phyloP scores from a whole-genome alignment of 2,113 vertebrate species.

The Solenodon paradoxus region DNA sequence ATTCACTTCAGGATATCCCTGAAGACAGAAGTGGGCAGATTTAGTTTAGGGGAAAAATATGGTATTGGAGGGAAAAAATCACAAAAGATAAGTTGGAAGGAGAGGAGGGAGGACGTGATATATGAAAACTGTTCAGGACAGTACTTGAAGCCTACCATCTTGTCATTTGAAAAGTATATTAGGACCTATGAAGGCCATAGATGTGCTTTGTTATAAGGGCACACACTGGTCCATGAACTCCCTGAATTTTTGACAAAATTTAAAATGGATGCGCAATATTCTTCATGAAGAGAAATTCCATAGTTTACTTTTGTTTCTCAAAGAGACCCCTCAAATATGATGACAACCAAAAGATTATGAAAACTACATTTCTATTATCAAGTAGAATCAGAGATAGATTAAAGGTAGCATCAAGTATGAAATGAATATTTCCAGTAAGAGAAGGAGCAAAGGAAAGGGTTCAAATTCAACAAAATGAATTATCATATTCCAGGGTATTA shows the following conservation, averaged over 20 bases:
- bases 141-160: neutral
- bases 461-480: too few relatives aligned
- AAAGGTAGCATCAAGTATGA: neutral
- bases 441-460: neutral
- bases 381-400: neutral
- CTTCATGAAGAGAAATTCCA: neutral
- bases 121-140: neutral
- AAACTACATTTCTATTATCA: neutral
- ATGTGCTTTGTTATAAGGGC: neutral
- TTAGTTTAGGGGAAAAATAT: neutral
- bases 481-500: too few relatives aligned
- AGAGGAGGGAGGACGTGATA: neutral
- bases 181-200: rapidly evolving
- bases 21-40: neutral
- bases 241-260: neutral
- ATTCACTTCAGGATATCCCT: neutral
- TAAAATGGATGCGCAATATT: neutral
- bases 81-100: neutral
- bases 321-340: neutral
- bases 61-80: neutral
- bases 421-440: neutral
- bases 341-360: neutral
- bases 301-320: conserved; percentile 3
- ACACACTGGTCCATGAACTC: neutral
- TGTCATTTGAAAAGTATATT: neutral